phyloP scores from a whole-genome alignment of 92 coral and sea anemone species.

The Zoanthus solanderi region DNA sequence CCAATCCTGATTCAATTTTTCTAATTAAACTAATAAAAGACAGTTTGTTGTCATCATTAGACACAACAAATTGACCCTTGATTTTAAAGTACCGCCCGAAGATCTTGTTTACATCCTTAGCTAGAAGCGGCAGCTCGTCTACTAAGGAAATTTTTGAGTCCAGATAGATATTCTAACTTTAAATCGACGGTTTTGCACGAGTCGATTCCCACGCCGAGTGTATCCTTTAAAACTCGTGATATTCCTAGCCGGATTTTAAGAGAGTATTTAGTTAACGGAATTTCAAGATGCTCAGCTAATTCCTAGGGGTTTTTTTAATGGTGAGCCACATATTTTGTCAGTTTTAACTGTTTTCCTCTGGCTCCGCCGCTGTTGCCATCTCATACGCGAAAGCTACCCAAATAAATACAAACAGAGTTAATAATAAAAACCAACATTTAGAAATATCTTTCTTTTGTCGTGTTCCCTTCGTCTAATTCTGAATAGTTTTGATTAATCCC shows the following conservation, averaged over 20 bases:
- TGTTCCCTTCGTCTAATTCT: not conserved
- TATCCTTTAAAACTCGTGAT: no score
- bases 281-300: not conserved
- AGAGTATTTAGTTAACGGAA: no score
- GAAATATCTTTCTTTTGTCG: not conserved
- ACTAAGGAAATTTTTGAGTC: no score
- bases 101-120: not conserved
- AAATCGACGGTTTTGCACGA: no score
- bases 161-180: no score
- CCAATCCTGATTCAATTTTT: slow-evolving; percentile 47
- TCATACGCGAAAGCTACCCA: not conserved
- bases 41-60: not conserved
- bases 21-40: slow-evolving; percentile 35
- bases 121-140: no score
- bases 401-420: not conserved
- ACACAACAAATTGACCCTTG: not conserved
- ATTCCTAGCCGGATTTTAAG: no score
- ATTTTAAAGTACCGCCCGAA: not conserved
- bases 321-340: not conserved
- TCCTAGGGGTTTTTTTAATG: not conserved
- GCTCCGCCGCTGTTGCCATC: not conserved
- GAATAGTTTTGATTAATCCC: not conserved
- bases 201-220: no score
- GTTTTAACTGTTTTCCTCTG: not conserved
- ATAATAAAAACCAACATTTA: no score